Evolutionary conservation across 2,888 invertebrate genomes (phyloP).

Genomic region (Mycalesis mineus): DNA sequence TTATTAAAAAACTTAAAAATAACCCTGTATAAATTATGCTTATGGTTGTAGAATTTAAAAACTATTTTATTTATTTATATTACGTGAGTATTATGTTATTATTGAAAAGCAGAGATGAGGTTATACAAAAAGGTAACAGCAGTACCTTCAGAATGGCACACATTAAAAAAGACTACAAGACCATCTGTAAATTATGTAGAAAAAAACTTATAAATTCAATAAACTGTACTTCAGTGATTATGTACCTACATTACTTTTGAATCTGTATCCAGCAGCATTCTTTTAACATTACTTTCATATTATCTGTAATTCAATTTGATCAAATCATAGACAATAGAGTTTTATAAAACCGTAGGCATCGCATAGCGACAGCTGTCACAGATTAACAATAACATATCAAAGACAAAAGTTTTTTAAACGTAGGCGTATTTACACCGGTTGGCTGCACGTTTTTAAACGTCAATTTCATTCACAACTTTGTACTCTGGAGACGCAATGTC

Average conservation of each 20-base stretch:
- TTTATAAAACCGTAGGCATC: background rate
- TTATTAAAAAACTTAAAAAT: conserved; percentile 58
- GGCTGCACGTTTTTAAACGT: conserved; percentile 25
- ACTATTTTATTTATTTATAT: conserved; percentile 62
- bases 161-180: conserved; percentile 59
- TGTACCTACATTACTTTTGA: conserved; percentile 54
- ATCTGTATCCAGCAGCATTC: conserved; percentile 28
- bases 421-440: conserved; percentile 44
- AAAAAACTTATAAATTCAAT: conserved; percentile 51
- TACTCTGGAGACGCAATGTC: conserved; percentile 55
- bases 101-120: conserved; percentile 71
- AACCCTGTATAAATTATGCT: conserved; percentile 78
- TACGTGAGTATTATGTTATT: conserved; percentile 71
- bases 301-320: background rate
- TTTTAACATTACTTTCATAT: conserved; percentile 3
- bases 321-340: conserved; percentile 10
- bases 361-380: conserved; percentile 10
- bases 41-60: conserved; percentile 61
- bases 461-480: conserved; percentile 45
- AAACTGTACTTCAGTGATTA: conserved; percentile 74
- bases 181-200: conserved; percentile 59
- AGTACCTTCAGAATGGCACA: conserved; percentile 72
- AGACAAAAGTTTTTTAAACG: conserved; percentile 16
- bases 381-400: conserved; percentile 17
- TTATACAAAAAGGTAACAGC: conserved; percentile 63